Conservation (phyloP, 1,140 invertebrate genomes). For the Drosophila micromelanica region DNA sequence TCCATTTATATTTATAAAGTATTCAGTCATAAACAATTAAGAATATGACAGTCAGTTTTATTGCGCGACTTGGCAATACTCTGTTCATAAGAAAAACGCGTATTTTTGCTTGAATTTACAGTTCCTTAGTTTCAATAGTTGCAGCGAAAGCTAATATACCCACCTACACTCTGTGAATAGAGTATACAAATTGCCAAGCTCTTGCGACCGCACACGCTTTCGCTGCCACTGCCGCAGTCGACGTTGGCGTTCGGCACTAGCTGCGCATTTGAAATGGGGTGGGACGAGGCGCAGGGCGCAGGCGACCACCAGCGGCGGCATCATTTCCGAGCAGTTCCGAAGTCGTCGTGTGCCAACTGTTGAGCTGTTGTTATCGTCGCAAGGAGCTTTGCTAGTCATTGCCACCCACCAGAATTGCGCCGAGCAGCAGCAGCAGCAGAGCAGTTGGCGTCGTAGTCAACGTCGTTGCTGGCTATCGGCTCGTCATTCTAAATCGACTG, state of each 20-base stretch:
- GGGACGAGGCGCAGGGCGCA: conserved; percentile 14
- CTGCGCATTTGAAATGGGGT: conserved; percentile 51
- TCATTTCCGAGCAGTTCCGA: conserved; percentile 25
- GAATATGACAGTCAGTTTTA: neutral
- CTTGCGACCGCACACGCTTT: conserved; percentile 39
- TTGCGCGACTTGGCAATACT: neutral
- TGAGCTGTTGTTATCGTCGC: conserved; percentile 35
- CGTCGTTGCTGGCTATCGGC: conserved; percentile 9
- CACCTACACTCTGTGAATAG: neutral
- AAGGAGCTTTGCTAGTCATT: conserved; percentile 44
- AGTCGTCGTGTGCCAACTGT: conserved; percentile 50
- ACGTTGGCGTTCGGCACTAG: conserved; percentile 36
- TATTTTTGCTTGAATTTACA: no score
- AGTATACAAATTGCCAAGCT: neutral
- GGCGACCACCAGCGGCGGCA: conserved; percentile 43
- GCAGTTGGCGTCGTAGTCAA: conserved; percentile 23
- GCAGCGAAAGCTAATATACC: neutral
- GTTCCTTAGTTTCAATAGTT: no score
- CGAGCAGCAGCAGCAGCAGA: conserved; percentile 5
- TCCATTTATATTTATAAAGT: conserved; percentile 5
- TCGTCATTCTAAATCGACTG: conserved; percentile 71
- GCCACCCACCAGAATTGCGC: conserved; percentile 21
- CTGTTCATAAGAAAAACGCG: neutral
- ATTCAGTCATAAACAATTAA: neutral
- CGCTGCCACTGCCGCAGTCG: conserved; percentile 11